Evolutionary conservation across 2,797 vertebrate genomes (phyloP), one percentile per base, ranked within the genome.

Genomic region (Mycteria americana): DNA sequence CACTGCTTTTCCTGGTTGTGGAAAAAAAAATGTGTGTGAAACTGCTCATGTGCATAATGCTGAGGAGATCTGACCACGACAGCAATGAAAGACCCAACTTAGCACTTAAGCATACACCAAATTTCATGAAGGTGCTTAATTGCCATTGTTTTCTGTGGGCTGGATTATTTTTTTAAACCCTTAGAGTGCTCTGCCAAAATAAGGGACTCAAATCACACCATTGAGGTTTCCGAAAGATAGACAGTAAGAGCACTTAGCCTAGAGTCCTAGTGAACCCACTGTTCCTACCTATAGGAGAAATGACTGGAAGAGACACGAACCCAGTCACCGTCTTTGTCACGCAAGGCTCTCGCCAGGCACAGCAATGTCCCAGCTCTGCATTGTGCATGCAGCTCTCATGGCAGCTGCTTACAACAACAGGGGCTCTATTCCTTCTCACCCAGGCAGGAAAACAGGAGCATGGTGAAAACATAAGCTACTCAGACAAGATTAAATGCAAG

Each of bases 381-480:
- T 95, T 92, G 77, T 92, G 75, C 63, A 24, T 0, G 7, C 8
- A 0, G 74, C 60, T 89, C 87, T 92, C 3, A 0, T 21, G 91
- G 77, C 81, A 94, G 87, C 95, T 95, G 77, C 91, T 85, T 28
- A 48, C 77, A 92, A 75, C 70, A 91, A 85, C 7, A 4, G 39
- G 9, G 25, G 41, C 73, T 81, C 74, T 93, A 65, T 94, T 92
- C 72, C 64, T 56, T 39, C 79, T 91, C 92, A 70, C 89, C 81
- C 83, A 75, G 63, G 85, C 95, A 97, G 95, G 96, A 96, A 95
- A 98, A 98, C 93, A 91, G 85, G 94, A 92, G 85, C 85, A 85
- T 63, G 73, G 72, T 69, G 83, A 93, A 94, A 95, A 78, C 68
- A 75, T 88, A 91, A 95, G 68, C 81, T 75, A 30, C 56, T 95